Conservation (phyloP, 1,140 invertebrate genomes). For the Cydia fagiglandana region DNA sequence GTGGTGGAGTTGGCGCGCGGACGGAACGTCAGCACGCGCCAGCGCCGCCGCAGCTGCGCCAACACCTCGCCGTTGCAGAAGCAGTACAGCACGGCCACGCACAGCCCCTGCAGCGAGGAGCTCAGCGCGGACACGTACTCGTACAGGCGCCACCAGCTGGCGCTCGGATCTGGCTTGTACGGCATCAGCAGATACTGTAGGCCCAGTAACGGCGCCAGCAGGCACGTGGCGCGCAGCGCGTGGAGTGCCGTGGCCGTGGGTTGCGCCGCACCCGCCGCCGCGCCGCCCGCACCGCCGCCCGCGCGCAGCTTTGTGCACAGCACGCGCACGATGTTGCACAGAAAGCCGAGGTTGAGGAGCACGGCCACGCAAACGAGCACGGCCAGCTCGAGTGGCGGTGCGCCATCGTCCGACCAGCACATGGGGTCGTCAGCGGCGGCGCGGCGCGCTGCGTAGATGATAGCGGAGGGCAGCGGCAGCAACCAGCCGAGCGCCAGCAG, state of each 20-base stretch:
- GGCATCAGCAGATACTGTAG: conserved; percentile 93
- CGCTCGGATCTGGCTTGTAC: conserved; percentile 87
- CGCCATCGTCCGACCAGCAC: conserved; percentile 91
- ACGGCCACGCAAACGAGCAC: conserved; percentile 90
- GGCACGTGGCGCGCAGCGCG: conserved; percentile 92
- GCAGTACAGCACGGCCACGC: conserved; percentile 95
- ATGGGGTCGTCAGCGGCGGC: conserved; percentile 48
- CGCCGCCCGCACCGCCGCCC: conserved; percentile 77
- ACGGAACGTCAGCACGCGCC: conserved; percentile 85
- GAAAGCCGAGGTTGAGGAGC: conserved; percentile 92
- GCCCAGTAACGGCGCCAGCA: conserved; percentile 91
- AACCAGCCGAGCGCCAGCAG: conserved; percentile 93
- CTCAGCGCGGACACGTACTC: conserved; percentile 91
- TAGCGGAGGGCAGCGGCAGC: conserved; percentile 85
- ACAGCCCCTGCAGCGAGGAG: conserved; percentile 95
- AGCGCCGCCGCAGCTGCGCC: conserved; percentile 88
- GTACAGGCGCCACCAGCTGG: conserved; percentile 88
- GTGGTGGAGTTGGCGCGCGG: conserved; percentile 90
- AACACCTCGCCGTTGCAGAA: conserved; percentile 97
- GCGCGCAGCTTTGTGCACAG: conserved; percentile 91
- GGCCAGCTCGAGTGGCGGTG: conserved; percentile 86
- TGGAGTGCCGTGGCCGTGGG: conserved; percentile 86
- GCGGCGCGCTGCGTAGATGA: conserved; percentile 83
- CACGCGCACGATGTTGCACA: conserved; percentile 96
- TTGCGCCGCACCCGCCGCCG: conserved; percentile 79